Conservation (phyloP, 2,113 vertebrate genomes). For the Hemiscyllium ocellatum region DNA sequence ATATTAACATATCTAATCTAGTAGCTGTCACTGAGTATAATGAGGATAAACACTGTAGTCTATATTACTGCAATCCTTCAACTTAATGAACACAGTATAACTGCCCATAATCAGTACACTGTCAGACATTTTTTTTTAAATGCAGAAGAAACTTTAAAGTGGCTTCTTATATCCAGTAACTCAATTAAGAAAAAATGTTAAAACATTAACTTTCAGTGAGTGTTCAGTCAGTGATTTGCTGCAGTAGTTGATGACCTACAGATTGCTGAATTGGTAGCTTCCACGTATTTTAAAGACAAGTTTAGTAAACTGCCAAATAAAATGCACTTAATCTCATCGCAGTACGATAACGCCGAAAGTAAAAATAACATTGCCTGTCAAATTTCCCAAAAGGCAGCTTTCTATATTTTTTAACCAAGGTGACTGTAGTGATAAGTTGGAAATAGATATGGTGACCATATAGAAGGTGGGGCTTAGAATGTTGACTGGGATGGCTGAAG, state of each 20-base stretch:
- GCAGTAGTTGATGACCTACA: not conserved
- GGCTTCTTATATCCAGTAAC: not conserved
- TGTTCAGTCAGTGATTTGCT: not conserved
- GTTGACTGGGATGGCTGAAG: too few relatives aligned
- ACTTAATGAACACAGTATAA: not conserved
- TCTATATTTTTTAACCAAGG: not conserved
- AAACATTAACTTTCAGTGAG: not conserved
- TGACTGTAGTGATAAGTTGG: too few relatives aligned
- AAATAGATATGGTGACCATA: too few relatives aligned
- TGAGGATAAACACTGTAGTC: not conserved
- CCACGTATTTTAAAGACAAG: not conserved
- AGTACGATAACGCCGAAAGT: not conserved
- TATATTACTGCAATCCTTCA: not conserved
- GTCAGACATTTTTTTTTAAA: not conserved
- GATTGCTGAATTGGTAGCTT: not conserved
- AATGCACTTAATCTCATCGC: not conserved
- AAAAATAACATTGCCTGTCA: not conserved
- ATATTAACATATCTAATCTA: conserved; percentile 8
- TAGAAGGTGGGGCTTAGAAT: too few relatives aligned
- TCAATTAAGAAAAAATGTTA: not conserved
- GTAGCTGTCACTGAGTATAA: not conserved
- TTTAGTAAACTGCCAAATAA: not conserved
- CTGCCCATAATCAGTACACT: not conserved
- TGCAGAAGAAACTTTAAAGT: not conserved
- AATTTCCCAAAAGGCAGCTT: not conserved